Base-by-base conservation (phyloP, 2,113 vertebrate genomes). In the Oryzias celebensis region DNA sequence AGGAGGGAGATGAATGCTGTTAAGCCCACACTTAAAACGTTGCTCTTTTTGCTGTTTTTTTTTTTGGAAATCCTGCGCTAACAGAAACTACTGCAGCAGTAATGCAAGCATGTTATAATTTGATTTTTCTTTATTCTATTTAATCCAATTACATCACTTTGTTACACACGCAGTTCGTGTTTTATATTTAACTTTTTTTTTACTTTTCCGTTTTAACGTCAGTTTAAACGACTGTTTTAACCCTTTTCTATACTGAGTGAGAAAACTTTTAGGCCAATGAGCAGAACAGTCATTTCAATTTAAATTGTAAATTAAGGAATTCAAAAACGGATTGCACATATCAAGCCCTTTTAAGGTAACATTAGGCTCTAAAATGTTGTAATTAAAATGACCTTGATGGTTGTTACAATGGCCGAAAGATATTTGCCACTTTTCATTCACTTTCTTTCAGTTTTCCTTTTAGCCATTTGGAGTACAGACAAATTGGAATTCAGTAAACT, bases 401-500 rank as follows among this genome's bases (percentile, higher is more conserved):
- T 65, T 7, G 42, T 48, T 70, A 22, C 58, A 43, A 68, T 61
- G 73, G 58, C 76, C 68, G 20, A 14, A 31, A 75, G 52, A 53
- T 51, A 55, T 22, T 36, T 52, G 48, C 36, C 36, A 36, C 28
- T 24, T 31, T 44, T 44, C 3, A 42, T 55, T 58, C 14, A 31
- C 6, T 63, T 63, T 16, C 8, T 54, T n/a, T 28, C 0, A 5
- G 28, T 74, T 59, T 48, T 14, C 43, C 8, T 18, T 48, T 42
- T 36, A 4, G 14, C 14, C 44, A 3, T 46, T 46, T 46, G 44
- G 17, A 16, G 14, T 15, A 46, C 8, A 36, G 36, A 3, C 2
- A 12, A 36, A 12, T 12, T 36, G 8, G 10, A 12, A 36, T 12
- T 12, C 3, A 36, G 12, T 5, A 36, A 36, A 36, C 36, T 12